These are phyloP conservation scores for Tipula helvola DNA, from an alignment of 2,888 invertebrate genomes.

Conservation along the genomic window DNA sequence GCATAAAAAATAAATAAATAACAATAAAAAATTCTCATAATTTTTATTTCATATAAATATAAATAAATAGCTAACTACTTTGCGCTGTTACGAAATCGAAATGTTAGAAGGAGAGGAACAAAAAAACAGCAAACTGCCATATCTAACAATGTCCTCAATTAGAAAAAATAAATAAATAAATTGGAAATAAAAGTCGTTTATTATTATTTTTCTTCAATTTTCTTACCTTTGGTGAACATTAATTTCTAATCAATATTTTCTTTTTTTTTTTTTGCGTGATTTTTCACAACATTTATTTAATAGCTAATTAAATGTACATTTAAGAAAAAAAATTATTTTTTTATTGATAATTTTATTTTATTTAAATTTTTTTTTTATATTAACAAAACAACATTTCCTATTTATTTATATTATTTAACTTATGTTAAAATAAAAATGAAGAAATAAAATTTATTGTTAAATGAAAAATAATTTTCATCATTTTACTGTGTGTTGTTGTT, in stretches of 20 bases:
- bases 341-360: neutral
- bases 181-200: neutral
- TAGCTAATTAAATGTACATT: neutral
- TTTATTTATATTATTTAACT: neutral
- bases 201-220: neutral
- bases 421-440: neutral
- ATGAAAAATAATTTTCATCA: neutral
- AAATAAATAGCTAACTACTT: neutral
- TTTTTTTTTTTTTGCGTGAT: neutral
- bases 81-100: neutral
- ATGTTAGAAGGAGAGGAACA: neutral
- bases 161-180: neutral
- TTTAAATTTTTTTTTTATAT: too few relatives aligned
- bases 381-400: neutral
- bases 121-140: neutral
- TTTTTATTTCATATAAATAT: neutral
- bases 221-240: neutral
- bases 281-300: neutral
- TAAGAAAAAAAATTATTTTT: neutral
- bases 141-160: neutral
- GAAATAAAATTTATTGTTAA: neutral
- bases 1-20: neutral
- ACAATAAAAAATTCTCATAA: neutral
- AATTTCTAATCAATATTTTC: neutral
- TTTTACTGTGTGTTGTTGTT: neutral